Conservation (phyloP, 2,113 vertebrate genomes). For the Montifringilla adamsi region DNA sequence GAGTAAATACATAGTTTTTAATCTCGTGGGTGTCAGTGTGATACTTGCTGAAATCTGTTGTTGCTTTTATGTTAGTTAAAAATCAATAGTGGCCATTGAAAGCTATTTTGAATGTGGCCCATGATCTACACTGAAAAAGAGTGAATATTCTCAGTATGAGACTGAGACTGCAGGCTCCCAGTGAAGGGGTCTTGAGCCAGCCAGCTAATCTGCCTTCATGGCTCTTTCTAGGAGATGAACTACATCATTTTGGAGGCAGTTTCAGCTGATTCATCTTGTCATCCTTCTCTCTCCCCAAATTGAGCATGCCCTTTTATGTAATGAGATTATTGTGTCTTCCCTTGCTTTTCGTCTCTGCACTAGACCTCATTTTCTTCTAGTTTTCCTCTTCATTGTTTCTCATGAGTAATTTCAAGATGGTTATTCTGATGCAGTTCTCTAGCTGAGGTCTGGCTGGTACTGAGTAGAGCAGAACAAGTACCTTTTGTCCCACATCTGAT, state of each 20-base stretch:
- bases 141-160: neutral
- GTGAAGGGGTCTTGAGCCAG: neutral
- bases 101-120: neutral
- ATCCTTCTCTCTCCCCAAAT: neutral
- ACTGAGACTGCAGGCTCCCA: neutral
- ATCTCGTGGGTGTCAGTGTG: neutral
- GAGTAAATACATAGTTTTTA: neutral
- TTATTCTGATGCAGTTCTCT: neutral
- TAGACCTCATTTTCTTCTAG: neutral
- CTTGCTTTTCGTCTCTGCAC: neutral
- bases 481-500: neutral
- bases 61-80: neutral
- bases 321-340: neutral
- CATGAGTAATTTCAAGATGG: neutral
- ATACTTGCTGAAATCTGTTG: neutral
- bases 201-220: neutral
- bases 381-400: neutral
- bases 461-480: neutral
- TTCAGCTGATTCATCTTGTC: constrained; percentile 7
- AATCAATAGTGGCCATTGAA: neutral
- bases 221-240: neutral
- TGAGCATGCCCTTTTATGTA: neutral
- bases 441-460: neutral
- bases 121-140: neutral
- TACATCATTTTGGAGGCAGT: neutral